Base-by-base conservation (phyloP, 2,888 invertebrate species). In the Acrobasis consociella region DNA sequence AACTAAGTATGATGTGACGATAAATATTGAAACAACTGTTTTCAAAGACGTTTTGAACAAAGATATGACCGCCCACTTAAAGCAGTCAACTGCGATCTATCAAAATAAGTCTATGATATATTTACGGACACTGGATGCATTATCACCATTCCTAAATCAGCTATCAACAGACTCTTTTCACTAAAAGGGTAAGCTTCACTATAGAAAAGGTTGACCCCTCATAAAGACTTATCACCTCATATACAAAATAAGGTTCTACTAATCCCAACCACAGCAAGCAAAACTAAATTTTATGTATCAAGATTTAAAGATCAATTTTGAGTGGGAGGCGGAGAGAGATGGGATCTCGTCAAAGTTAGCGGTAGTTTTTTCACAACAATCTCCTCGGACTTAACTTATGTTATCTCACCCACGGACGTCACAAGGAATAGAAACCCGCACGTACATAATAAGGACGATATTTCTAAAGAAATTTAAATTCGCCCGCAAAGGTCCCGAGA, bases 401-500 rank as follows among this genome's bases (percentile, higher is more conserved):
- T 92, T 92, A 92, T 92, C 92, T 91, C 85, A 79, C 84, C 89
- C 82, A 88, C 88, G 90, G 88, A 86, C 88, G 89, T 87, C 89
- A 82, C 86, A 76, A 89, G 86, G 89, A 91, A 91, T 91, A 88
- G 89, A 89, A 88, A 89, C 91, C 91, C 91, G 89, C 89, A 91
- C 92, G 90, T 90, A 91, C 80, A 92, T 92, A 92, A 91, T 91
- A 91, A 91, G 86, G 87, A 86, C 90, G 91, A 92, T 92, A 92
- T 92, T 92, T 92, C 92, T 91, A 92, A 92, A 92, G 92, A 92
- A 92, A 92, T 92, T 92, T 92, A 91, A 92, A 92, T 92, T 92
- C 81, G 88, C 91, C 89, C 89, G 91, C 92, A 92, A 92, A 91
- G 92, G 92, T 91, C 89, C 83, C 90, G 83, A 92, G 92, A 92